Percentiles rank a stretch among this genome's conserved stretches.
phyloP scores from a whole-genome alignment of 35 echinoderm and acorn worm species.

The Heliocidaris tuberculata region DNA sequence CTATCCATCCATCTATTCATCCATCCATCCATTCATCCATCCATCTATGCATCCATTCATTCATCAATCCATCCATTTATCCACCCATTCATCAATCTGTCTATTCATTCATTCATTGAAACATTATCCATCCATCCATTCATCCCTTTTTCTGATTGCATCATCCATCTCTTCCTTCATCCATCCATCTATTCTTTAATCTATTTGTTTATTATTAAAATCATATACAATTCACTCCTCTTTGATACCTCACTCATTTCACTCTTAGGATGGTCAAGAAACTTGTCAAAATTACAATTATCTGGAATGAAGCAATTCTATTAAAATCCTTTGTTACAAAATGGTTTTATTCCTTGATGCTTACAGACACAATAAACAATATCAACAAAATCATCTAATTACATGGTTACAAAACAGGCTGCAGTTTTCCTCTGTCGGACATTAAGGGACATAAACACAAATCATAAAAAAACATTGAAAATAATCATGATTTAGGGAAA shows the following conservation, averaged over 20 bases:
- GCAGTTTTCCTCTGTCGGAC: neutral
- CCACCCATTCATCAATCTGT: neutral
- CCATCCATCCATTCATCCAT: neutral
- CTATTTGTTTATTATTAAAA: neutral
- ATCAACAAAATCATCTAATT: neutral
- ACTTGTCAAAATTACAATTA: too few relatives aligned
- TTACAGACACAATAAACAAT: neutral
- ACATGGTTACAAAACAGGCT: neutral
- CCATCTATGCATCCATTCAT: neutral
- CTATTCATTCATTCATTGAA: neutral
- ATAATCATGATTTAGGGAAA: neutral
- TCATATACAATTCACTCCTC: too few relatives aligned
- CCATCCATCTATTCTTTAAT: neutral
- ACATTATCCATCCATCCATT: neutral
- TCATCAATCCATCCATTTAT: neutral
- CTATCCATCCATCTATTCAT: neutral
- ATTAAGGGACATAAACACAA: neutral
- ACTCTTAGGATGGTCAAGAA: too few relatives aligned
- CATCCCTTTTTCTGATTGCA: neutral
- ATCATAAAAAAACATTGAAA: neutral
- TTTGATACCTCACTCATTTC: too few relatives aligned
- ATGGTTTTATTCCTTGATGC: constrained; percentile 10
- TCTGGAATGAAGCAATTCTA: neutral
- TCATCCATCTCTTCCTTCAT: neutral
- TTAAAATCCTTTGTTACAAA: neutral